A percentile compares a stretch with the other conserved stretches of the same genome.
Evolutionary conservation across 1,140 invertebrate genomes (phyloP).

Genomic region (Anagrus nilaparvatae): DNA sequence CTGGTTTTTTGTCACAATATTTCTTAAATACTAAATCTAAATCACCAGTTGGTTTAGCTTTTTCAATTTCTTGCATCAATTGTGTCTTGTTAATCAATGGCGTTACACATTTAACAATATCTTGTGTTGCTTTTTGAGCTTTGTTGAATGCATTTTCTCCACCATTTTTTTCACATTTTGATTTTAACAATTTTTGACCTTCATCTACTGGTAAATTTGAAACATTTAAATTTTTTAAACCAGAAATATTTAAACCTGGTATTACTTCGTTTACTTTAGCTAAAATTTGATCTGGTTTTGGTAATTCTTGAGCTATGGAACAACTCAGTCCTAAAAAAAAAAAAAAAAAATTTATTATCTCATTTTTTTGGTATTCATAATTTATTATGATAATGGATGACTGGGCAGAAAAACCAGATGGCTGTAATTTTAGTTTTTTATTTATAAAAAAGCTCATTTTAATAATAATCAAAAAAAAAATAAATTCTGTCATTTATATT

Average conservation of each 20-base stretch:
- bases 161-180: slow-evolving; percentile 40
- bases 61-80: slow-evolving; percentile 49
- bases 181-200: slow-evolving; percentile 27
- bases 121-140: slow-evolving; percentile 26
- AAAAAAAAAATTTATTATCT: no score
- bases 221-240: slow-evolving; percentile 20
- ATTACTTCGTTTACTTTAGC: slow-evolving; percentile 19
- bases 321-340: no score
- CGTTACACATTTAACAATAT: slow-evolving; percentile 38
- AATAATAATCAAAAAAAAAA: no score
- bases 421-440: no score
- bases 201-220: slow-evolving; percentile 26
- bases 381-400: no score
- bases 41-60: slow-evolving; percentile 46
- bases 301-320: no score
- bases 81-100: slow-evolving; percentile 41
- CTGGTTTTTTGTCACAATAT: slow-evolving; percentile 54
- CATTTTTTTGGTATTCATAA: no score
- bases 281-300: no score
- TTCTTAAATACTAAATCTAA: slow-evolving; percentile 57
- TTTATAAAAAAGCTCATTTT: no score
- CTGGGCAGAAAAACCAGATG: no score
- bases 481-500: no score
- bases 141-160: slow-evolving; percentile 25
- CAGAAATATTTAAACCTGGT: slow-evolving; percentile 13